Evolutionary conservation across 2,113 vertebrate genomes (phyloP).

Genomic region (Pachyramphus minor): DNA sequence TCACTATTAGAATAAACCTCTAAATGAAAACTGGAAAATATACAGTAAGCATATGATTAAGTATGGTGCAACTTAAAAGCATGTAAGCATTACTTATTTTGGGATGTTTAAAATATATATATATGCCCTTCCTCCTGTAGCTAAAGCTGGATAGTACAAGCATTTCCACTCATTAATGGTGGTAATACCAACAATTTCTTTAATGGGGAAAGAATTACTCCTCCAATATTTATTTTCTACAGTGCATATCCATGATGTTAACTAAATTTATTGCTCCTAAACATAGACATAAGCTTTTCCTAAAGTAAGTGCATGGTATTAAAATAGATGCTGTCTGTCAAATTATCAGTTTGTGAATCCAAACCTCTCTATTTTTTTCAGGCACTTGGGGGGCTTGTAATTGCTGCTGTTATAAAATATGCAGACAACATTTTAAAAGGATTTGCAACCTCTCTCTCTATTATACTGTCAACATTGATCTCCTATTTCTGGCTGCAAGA

Average conservation of each 20-base stretch:
- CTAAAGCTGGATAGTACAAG: background rate
- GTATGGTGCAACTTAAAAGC: background rate
- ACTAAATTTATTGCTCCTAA: background rate
- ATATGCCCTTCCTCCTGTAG: background rate
- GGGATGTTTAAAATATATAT: background rate
- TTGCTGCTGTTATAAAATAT: constrained; percentile 98
- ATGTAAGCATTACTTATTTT: background rate
- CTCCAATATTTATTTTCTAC: background rate
- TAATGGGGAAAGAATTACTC: background rate
- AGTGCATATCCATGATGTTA: background rate
- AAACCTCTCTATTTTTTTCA: constrained; percentile 63
- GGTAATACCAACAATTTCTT: background rate
- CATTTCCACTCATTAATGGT: background rate
- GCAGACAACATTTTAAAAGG: constrained; percentile 98
- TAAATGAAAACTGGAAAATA: background rate
- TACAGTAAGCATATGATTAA: background rate
- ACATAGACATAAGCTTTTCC: background rate
- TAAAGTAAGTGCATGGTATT: background rate
- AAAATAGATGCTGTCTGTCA: background rate
- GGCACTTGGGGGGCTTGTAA: constrained; percentile 95
- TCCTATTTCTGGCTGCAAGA: constrained; percentile 97
- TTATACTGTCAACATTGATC: constrained; percentile 95
- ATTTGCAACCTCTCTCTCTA: constrained; percentile 96
- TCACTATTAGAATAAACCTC: background rate
- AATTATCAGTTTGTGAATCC: background rate